phyloP scores from a whole-genome alignment of 1,140 invertebrate genomes.

The Lethrus apterus region DNA sequence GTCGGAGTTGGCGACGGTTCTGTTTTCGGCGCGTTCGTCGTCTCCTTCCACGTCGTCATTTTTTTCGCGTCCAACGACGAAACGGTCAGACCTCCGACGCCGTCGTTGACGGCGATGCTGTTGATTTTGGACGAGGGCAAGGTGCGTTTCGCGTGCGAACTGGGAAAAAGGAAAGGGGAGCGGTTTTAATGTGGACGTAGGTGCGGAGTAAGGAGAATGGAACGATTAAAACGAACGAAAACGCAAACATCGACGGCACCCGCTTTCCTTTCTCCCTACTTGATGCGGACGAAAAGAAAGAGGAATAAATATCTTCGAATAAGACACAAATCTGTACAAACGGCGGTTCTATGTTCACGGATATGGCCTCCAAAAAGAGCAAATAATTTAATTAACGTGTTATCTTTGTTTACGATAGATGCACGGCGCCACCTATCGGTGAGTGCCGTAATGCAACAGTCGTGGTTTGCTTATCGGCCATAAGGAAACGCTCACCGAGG shows the following conservation, averaged over 20 bases:
- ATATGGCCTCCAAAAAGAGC: no score
- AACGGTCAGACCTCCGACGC: constrained; percentile 34
- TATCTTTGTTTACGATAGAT: no score
- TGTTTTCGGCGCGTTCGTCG: constrained; percentile 15
- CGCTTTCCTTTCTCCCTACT: constrained; percentile 23
- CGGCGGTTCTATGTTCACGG: no score
- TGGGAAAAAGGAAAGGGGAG: constrained; percentile 27
- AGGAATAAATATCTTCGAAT: no score
- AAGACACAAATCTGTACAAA: no score
- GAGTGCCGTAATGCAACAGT: no score
- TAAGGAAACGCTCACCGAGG: no score
- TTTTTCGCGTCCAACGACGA: constrained; percentile 21
- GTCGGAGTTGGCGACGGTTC: not conserved
- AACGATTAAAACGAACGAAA: constrained; percentile 11
- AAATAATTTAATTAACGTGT: no score
- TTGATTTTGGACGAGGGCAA: constrained; percentile 31
- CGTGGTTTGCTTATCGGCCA: no score
- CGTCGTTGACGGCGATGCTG: constrained; percentile 33
- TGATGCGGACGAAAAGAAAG: no score
- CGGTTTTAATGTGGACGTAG: constrained; percentile 16
- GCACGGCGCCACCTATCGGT: no score
- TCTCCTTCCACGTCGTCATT: constrained; percentile 39
- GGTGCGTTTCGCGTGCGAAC: constrained; percentile 18
- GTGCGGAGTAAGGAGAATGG: constrained; percentile 26
- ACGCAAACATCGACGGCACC: not conserved